These are phyloP conservation scores for Emydoidea blandingii DNA, from an alignment of 2,797 vertebrate species.

Conservation along the genomic window DNA sequence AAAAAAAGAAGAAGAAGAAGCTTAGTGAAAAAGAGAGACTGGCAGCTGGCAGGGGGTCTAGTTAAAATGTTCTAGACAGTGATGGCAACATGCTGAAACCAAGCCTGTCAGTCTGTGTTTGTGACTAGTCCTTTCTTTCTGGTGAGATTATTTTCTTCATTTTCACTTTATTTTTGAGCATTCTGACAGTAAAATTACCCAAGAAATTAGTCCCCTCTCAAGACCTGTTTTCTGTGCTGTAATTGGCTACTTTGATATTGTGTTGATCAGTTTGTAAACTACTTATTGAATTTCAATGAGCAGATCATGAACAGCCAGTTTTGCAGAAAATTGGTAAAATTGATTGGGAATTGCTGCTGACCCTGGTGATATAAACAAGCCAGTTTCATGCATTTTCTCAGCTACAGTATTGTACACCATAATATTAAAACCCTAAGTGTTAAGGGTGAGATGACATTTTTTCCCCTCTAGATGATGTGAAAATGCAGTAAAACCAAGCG, in stretches of 20 bases:
- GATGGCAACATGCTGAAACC: background rate
- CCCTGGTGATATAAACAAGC: background rate
- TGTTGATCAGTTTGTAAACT: background rate
- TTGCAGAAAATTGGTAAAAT: background rate
- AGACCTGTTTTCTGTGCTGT: conserved; percentile 21
- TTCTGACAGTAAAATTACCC: conserved; percentile 52
- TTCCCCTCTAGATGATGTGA: no score
- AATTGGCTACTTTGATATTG: background rate
- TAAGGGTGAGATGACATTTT: background rate
- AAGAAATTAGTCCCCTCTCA: conserved; percentile 6
- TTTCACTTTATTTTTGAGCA: conserved; percentile 41
- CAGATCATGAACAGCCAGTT: background rate
- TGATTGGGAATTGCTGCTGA: background rate
- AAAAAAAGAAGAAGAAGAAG: background rate
- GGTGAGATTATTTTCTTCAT: conserved; percentile 31
- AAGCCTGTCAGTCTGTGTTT: conserved; percentile 38
- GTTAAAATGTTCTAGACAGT: background rate
- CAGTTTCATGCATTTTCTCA: background rate
- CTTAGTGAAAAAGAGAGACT: background rate
- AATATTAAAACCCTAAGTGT: background rate
- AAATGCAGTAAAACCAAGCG: no score
- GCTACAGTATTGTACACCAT: background rate
- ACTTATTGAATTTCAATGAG: conserved; percentile 10
- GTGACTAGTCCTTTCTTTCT: background rate
- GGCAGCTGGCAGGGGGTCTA: background rate